Evolutionary conservation across 1,140 invertebrate species (phyloP), one percentile per base, ranked within the genome.

Genomic region (Tetragonula clypearis): DNA sequence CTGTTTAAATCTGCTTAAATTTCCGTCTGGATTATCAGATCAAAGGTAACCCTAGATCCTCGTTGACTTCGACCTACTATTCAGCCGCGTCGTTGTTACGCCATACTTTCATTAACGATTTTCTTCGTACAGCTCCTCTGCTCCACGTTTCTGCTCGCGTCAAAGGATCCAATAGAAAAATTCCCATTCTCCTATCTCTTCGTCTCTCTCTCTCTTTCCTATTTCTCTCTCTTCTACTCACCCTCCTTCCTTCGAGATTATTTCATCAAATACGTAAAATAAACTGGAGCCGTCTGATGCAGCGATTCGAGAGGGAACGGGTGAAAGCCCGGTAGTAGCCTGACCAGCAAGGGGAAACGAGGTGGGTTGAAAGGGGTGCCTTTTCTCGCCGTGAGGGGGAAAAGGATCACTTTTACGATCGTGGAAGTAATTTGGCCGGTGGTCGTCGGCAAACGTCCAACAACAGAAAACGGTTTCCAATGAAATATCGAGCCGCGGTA

Each of bases 1-100:
- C 62, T 68, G 74, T 68, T 83, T 56, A 83, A 69, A 78, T 49
- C 65, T 83, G 74, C 74, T 78, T 69, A 78, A 78, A 83, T 69
- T 83, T 78, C 74, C 49, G n/a, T 17, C 65, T 23, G 35, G 82
- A 77, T 68, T 83, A 83, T 77, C 53, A 30, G 74, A 77, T 83
- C 81, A 83, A 83, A 76, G 73, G 81, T 83, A 83, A 68, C 62
- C 62, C 62, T 26, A 30, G 19, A 66, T 66, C 65, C 35, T 11
- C 56, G 56, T 41, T 73, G 69, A 74, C n/a, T 62, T 82, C n/a
- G 71, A 74, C 35, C 58, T 53, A 35, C 21, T 30, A 26, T 62
- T 23, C 60, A 21, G 17, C 58, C 3, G 5, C n/a, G 19, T 49
- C 21, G n/a, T 30, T 74, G 9, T 23, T 65, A 53, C n/a, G 21